Base-by-base conservation (phyloP, 2,797 vertebrate species). In the Pterois miles region DNA sequence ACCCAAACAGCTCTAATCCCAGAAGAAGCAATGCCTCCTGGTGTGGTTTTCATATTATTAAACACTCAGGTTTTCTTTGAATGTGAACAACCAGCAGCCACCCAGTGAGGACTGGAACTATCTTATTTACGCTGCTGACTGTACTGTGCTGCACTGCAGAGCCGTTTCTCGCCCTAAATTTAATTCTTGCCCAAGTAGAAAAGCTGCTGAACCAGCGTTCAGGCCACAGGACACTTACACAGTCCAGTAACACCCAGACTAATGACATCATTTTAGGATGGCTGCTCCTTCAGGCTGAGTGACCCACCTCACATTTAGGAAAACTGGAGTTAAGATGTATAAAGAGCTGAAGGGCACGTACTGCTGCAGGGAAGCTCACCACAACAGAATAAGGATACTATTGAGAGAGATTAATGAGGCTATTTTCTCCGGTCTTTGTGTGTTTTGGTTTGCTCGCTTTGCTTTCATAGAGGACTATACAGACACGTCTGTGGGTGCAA, bases 171-270 rank as follows among this genome's bases (percentile, higher is more conserved):
- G 25, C 33, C 9, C 36, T 38, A 11, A 46, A 67, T 71, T 14
- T 18, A 34, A 67, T 67, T 64, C 16, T 11, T 7, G 18, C 4
- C 9, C 27, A 1, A 64, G 59, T 27, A 34, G 33, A 84, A 70
- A 83, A 82, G 70, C 65, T 63, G 81, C 80, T 76, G 74, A 79
- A 62, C 7, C 73, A 46, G 81, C 59, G 2, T 2, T 74, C 62
- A 43, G 62, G 22, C 58, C 58, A 14, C 18, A 23, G 81, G 57
- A 74, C 82, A 64, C 63, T 54, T 43, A 50, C 68, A 81, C 71
- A 23, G 70, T 25, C 74, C 77, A 71, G 34, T 53, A 79, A 77
- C 60, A 71, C 50, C 40, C 66, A 74, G 63, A 71, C 65, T 82
- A 67, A 78, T 80, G 71, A 20, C 60, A 69, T 82, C 66, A 77